Evolutionary conservation across 2,797 vertebrate species (phyloP), one percentile per base, ranked within the genome.

Genomic region (Cygnus olor): DNA sequence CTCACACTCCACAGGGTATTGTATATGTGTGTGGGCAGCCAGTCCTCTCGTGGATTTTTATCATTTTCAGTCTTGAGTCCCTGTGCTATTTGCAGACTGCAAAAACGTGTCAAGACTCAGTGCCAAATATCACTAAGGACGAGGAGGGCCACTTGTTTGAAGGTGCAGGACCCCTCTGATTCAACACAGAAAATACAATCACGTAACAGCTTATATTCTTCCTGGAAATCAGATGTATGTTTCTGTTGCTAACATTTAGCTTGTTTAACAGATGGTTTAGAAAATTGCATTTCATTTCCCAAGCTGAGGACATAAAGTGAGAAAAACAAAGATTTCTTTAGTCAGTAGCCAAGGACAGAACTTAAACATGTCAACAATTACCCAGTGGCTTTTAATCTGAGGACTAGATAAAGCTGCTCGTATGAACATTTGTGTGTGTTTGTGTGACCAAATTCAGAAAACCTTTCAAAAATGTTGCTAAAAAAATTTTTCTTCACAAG

Each of bases 161-260:
- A 3, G 3, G 6, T 51, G 72, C 11, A 42, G 44, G 69, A 91
- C 14, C 49, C 7, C 12, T 56, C 8, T 0, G 0, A 21, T 44
- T 83, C 24, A 72, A 17, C 71, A 68, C 32, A 72, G 73, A n/a
- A 40, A 61, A 65, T 45, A 40, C 18, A 56, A 45, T 51, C 65
- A 45, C 63, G 5, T 60, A 65, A 45, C 4, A 82, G 44, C n/a
- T 19, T 40, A 24, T 36, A 40, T 21, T 71, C 10, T 71, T 82
- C 32, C 36, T 63, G 34, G 77, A 77, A 82, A 76, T 72, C 32
- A 77, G 64, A n/a, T 83, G 7, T 21, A 10, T 40, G 38, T 64
- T 76, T 85, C 64, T 76, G 38, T 54, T 82, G 54, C 49, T 82
- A 38, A 71, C 1, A 2, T 80, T 83, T 56, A 91, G 40, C 28